These are phyloP conservation scores for Drosophila gunungcola DNA, from an alignment of 1,140 invertebrate genomes.

Conservation along the genomic window DNA sequence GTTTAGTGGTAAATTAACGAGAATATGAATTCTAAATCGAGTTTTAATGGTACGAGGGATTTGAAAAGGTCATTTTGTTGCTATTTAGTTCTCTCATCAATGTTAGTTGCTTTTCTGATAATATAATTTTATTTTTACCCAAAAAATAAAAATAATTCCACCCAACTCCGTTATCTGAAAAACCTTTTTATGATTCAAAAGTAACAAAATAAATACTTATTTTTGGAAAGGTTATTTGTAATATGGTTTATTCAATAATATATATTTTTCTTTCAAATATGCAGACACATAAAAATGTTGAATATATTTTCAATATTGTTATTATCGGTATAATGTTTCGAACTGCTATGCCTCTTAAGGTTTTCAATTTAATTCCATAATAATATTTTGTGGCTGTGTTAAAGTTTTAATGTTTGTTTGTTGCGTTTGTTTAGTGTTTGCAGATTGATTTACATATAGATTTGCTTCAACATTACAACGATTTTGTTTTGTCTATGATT, in stretches of 20 bases:
- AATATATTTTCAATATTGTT: conserved; percentile 57
- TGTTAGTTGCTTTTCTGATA: neutral
- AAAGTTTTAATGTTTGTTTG: conserved; percentile 39
- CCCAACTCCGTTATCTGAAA: neutral
- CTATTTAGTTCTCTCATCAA: neutral
- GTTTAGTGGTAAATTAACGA: conserved; percentile 20
- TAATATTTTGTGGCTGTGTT: conserved; percentile 24
- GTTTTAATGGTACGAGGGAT: conserved; percentile 1
- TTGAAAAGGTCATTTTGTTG: too few relatives aligned
- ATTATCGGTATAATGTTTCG: conserved; percentile 48
- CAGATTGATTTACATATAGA: conserved; percentile 35
- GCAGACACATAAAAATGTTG: conserved; percentile 68
- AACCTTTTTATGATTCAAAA: neutral
- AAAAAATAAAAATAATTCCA: neutral
- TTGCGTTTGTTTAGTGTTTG: conserved; percentile 6
- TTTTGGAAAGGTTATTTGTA: conserved; percentile 31
- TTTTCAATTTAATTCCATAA: conserved; percentile 36
- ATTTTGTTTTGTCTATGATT: conserved; percentile 47
- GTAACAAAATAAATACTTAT: neutral
- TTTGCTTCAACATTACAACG: conserved; percentile 59
- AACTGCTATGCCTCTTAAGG: conserved; percentile 57
- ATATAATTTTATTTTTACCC: too few relatives aligned
- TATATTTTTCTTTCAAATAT: conserved; percentile 56
- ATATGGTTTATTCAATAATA: conserved; percentile 49
- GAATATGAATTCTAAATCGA: neutral